phyloP scores from a whole-genome alignment of 2,888 invertebrate species.

The Deroplatys truncata region DNA sequence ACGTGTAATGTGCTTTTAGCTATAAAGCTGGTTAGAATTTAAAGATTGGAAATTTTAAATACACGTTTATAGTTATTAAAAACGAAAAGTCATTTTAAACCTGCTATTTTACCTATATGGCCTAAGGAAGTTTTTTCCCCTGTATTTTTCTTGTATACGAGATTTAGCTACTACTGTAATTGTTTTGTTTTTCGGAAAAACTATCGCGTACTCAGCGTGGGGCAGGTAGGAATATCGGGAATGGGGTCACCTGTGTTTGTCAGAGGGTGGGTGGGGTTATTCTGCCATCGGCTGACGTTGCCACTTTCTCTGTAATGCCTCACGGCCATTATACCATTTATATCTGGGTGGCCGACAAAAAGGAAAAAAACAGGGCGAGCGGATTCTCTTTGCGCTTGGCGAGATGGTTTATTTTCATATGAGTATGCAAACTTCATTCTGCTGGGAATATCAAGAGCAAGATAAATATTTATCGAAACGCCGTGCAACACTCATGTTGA shows the following conservation, averaged over 20 bases:
- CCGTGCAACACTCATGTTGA: background rate
- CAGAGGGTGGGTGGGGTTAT: too few species aligned
- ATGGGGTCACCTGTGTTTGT: too few species aligned
- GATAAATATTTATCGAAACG: background rate
- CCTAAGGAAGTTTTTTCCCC: too few species aligned
- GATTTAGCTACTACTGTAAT: background rate
- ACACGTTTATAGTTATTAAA: too few species aligned
- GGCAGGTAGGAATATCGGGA: too few species aligned
- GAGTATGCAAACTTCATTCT: background rate
- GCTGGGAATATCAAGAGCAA: background rate
- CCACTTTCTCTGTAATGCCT: background rate
- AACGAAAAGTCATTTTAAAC: too few species aligned
- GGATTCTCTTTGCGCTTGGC: background rate
- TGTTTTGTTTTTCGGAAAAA: background rate
- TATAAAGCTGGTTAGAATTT: too few species aligned
- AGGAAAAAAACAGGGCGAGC: background rate
- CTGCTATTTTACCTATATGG: too few species aligned
- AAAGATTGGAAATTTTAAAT: too few species aligned
- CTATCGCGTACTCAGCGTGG: too few species aligned
- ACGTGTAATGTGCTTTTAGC: too few species aligned
- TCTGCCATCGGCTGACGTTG: background rate
- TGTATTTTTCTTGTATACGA: too few species aligned
- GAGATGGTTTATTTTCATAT: background rate
- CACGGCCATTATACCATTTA: background rate
- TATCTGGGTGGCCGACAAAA: background rate